These are phyloP conservation scores for Henricia sp. DNA, from an alignment of 53 echinoderm and acorn worm species.

Conservation along the genomic window DNA sequence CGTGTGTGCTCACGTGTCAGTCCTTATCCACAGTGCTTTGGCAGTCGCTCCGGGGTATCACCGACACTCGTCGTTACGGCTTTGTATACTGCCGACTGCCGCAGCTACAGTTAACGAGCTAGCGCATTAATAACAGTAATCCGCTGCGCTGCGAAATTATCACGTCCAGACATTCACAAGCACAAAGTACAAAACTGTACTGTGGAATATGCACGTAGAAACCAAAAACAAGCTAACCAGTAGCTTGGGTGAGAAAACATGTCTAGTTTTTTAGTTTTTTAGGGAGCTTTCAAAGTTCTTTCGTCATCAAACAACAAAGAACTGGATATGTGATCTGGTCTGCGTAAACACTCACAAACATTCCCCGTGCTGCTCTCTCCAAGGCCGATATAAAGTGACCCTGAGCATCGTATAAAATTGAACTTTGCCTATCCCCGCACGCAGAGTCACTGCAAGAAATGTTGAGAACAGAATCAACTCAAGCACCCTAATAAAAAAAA, in stretches of 20 bases:
- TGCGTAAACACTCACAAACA: slow-evolving; percentile 53
- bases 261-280: too few species aligned
- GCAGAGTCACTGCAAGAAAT: neutral
- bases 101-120: slow-evolving; percentile 56
- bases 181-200: neutral
- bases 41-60: slow-evolving; percentile 15
- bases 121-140: slow-evolving; percentile 61
- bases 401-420: slow-evolving; percentile 49
- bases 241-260: too few species aligned
- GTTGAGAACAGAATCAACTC: neutral
- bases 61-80: slow-evolving; percentile 36
- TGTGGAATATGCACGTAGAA: neutral
- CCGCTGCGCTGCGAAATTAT: slow-evolving; percentile 40
- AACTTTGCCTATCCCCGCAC: slow-evolving; percentile 51
- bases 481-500: too few species aligned
- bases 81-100: slow-evolving; percentile 52
- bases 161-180: slow-evolving; percentile 30
- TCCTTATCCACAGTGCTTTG: slow-evolving; percentile 22
- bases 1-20: slow-evolving; percentile 34
- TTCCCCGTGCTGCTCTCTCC: slow-evolving; percentile 13
- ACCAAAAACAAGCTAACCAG: neutral
- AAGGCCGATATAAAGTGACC: slow-evolving; percentile 44
- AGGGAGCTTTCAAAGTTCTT: neutral
- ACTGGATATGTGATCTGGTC: slow-evolving; percentile 28
- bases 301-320: neutral